Conservation (phyloP, 2,113 vertebrate species). For the Cyprinus carpio region DNA sequence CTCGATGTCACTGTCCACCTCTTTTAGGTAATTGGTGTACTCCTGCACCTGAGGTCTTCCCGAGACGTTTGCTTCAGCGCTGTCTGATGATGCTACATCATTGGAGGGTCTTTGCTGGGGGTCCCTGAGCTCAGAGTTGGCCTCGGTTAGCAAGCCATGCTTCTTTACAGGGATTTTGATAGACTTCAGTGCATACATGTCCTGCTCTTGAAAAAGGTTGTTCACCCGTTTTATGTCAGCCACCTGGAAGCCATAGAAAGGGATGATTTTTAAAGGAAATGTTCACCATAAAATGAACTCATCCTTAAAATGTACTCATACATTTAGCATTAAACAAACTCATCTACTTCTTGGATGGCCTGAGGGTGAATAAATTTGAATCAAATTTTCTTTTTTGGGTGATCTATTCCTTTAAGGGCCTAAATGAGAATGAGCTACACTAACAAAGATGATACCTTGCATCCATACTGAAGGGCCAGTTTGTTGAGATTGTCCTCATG, state of each 20-base stretch:
- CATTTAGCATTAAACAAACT: not conserved
- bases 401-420: not conserved
- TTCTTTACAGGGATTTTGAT: slow-evolving; percentile 91
- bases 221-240: slow-evolving; percentile 92
- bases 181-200: slow-evolving; percentile 88
- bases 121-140: slow-evolving; percentile 51
- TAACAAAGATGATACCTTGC: slow-evolving; percentile 78
- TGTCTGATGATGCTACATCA: not conserved
- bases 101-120: slow-evolving; percentile 32
- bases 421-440: not conserved
- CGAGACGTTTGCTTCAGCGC: accelerated
- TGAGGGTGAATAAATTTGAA: not conserved
- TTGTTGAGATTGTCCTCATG: slow-evolving; percentile 88
- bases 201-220: slow-evolving; percentile 92
- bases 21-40: slow-evolving; percentile 81
- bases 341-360: not conserved
- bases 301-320: not conserved
- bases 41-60: slow-evolving; percentile 43
- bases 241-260: slow-evolving; percentile 75
- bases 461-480: slow-evolving; percentile 92
- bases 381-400: not conserved
- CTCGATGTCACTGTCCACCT: slow-evolving; percentile 84
- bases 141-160: slow-evolving; percentile 84
- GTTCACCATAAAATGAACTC: not conserved
- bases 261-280: not conserved